These are phyloP conservation scores for Henricia sp. DNA, from an alignment of 53 echinoderm and acorn worm species.

Conservation along the genomic window DNA sequence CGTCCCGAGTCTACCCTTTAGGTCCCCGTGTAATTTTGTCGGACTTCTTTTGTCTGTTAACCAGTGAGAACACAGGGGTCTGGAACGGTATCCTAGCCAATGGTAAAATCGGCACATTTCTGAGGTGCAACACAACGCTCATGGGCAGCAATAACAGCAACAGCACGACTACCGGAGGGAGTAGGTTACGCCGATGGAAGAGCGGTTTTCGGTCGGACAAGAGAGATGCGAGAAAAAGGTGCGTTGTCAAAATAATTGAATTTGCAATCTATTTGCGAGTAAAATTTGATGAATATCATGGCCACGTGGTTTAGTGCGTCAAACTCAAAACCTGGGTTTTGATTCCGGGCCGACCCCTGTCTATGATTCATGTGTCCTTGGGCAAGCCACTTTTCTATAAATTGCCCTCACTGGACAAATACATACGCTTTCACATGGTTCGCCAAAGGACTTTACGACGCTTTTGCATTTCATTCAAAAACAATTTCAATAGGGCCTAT, in stretches of 20 bases:
- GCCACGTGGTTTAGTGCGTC: not conserved
- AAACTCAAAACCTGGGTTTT: not conserved
- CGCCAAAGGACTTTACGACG: too few relatives aligned
- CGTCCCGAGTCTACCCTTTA: too few relatives aligned
- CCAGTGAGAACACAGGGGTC: constrained; percentile 78
- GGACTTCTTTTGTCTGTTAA: too few relatives aligned
- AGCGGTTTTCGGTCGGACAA: constrained; percentile 72
- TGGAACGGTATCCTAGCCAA: constrained; percentile 80
- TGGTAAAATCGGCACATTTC: constrained; percentile 81
- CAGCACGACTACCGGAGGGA: constrained; percentile 60
- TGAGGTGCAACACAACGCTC: constrained; percentile 79
- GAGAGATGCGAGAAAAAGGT: constrained; percentile 86
- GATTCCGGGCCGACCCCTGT: too few relatives aligned
- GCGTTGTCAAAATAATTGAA: not conserved
- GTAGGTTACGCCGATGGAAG: constrained; percentile 79
- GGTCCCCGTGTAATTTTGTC: too few relatives aligned
- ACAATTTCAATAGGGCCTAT: too few relatives aligned
- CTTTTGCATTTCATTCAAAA: too few relatives aligned
- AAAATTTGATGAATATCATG: not conserved
- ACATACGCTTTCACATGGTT: too few relatives aligned
- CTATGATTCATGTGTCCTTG: too few relatives aligned
- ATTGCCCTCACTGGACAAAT: too few relatives aligned
- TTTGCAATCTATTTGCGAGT: not conserved
- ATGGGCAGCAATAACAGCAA: constrained; percentile 60
- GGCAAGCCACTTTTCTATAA: too few relatives aligned